Percentiles rank a stretch among this genome's conserved stretches.
phyloP scores from a whole-genome alignment of 2,113 vertebrate species.

The Geothlypis trichas region DNA sequence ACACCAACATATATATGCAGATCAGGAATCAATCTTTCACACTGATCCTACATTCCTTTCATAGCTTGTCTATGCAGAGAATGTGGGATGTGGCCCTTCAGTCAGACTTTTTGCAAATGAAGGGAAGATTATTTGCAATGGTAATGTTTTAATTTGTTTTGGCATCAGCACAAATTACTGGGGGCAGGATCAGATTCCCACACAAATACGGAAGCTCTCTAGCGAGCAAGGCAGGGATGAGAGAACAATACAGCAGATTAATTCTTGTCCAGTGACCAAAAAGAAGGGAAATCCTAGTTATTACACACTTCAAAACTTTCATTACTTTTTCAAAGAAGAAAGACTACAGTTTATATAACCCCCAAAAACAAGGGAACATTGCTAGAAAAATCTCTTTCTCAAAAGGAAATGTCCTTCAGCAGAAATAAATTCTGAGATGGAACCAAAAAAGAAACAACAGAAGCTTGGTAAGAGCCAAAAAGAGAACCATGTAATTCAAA shows the following conservation, averaged over 20 bases:
- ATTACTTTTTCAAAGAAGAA: conserved; percentile 41
- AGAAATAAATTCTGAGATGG: conserved; percentile 32
- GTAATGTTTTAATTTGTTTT: conserved; percentile 50
- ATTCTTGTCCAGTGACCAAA: conserved; percentile 63
- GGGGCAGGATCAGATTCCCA: conserved; percentile 51
- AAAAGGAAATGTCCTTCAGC: conserved; percentile 7
- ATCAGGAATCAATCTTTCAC: conserved; percentile 52
- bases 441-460: conserved; percentile 30
- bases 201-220: conserved; percentile 54
- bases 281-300: conserved; percentile 50
- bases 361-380: neutral
- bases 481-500: conserved; percentile 23
- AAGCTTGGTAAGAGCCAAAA: conserved; percentile 44
- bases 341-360: conserved; percentile 27
- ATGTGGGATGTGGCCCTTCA: conserved; percentile 39
- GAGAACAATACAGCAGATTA: conserved; percentile 64
- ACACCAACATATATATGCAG: conserved; percentile 44
- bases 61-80: conserved; percentile 36
- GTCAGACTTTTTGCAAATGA: conserved; percentile 24
- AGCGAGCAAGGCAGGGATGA: conserved; percentile 52
- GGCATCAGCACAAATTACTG: conserved; percentile 59
- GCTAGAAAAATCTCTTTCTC: conserved; percentile 49
- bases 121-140: conserved; percentile 50
- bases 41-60: conserved; percentile 48
- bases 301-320: conserved; percentile 21